Evolutionary conservation across 30 jellyfish, hydroid and myxozoan species (phyloP).

Genomic region (Haliclystus octoradiatus): DNA sequence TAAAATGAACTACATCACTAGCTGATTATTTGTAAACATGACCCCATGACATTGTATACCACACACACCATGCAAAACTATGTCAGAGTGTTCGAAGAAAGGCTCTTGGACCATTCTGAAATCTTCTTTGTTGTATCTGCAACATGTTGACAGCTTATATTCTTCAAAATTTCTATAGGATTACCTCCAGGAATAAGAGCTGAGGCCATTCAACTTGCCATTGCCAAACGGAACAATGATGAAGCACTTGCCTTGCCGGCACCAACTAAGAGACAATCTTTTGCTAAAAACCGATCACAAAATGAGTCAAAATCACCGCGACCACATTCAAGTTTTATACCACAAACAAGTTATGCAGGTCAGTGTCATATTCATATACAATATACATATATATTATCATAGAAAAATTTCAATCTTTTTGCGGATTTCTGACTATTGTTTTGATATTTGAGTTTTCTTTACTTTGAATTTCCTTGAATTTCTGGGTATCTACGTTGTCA

Average conservation of each 20-base stretch:
- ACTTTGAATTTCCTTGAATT: no score
- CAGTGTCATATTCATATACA: neutral
- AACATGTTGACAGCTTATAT: no score
- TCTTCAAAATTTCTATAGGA: neutral
- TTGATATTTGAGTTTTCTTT: neutral
- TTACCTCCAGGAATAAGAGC: conserved; percentile 53
- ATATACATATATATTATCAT: neutral
- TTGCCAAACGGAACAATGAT: conserved; percentile 57
- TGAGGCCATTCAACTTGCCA: conserved; percentile 86
- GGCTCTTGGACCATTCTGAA: no score
- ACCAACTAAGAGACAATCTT: conserved; percentile 87
- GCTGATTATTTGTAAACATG: no score
- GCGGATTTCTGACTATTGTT: neutral
- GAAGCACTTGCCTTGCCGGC: conserved; percentile 71
- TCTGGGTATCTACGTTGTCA: no score
- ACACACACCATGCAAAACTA: no score
- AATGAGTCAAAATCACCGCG: conserved; percentile 40
- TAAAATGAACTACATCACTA: no score
- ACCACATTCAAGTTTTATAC: conserved; percentile 55
- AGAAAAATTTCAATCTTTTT: neutral
- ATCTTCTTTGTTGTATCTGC: no score
- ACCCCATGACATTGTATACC: no score
- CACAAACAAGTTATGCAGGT: conserved; percentile 80
- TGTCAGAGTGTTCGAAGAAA: no score
- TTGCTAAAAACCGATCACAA: conserved; percentile 58